phyloP scores from a whole-genome alignment of 2,797 vertebrate species.

The Manis pentadactyla region DNA sequence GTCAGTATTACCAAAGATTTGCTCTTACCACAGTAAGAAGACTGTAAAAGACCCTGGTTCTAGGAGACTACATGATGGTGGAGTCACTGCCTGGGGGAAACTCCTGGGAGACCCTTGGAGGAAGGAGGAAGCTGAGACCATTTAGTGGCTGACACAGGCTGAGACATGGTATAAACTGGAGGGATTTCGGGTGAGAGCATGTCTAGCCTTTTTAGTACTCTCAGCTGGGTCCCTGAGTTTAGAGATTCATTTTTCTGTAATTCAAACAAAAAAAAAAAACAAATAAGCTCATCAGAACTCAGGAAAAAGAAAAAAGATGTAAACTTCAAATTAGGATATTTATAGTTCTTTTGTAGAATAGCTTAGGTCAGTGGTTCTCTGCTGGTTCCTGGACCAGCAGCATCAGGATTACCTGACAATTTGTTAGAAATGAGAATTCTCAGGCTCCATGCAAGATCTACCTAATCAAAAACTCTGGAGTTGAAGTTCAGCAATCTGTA shows the following conservation, averaged over 20 bases:
- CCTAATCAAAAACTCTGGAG: too few relatives aligned
- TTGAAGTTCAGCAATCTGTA: neutral
- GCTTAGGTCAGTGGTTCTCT: neutral
- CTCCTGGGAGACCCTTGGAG: neutral
- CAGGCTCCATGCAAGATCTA: neutral
- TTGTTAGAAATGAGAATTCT: neutral
- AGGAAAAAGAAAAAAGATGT: neutral
- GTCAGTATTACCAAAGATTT: neutral
- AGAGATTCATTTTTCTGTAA: neutral
- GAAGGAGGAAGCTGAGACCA: neutral
- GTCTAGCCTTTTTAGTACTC: neutral
- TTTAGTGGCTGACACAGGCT: neutral
- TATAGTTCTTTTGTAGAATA: neutral
- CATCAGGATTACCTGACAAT: neutral
- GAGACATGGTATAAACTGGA: neutral
- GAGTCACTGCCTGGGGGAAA: accelerated
- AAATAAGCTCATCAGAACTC: neutral
- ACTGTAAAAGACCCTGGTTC: neutral
- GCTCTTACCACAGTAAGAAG: neutral
- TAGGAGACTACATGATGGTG: accelerated
- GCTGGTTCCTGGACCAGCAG: neutral
- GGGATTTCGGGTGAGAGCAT: neutral
- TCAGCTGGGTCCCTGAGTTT: neutral
- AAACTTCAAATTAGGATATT: neutral
- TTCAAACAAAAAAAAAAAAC: neutral